phyloP scores from a whole-genome alignment of 2,888 invertebrate genomes.

The Diarsia brunnea region DNA sequence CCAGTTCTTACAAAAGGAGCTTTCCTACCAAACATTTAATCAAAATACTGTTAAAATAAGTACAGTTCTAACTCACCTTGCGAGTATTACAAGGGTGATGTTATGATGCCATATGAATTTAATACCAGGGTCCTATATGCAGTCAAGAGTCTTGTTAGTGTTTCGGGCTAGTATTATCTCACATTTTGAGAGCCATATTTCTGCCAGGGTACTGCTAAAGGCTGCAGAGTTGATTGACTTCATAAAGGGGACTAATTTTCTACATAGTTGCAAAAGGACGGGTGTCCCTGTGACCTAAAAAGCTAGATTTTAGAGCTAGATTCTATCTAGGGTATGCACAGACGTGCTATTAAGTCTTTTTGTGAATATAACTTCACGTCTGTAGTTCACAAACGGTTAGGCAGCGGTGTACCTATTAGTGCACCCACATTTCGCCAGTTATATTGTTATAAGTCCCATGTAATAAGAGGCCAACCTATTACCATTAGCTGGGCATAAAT shows the following conservation, averaged over 20 bases:
- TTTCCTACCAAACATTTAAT: background rate
- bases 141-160: background rate
- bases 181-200: constrained; percentile 28
- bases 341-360: background rate
- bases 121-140: background rate
- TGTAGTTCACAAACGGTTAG: too few species aligned
- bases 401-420: too few species aligned
- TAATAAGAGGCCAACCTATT: too few species aligned
- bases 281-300: background rate
- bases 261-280: constrained; percentile 6
- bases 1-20: background rate
- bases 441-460: too few species aligned
- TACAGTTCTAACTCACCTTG: background rate
- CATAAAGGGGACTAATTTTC: constrained; percentile 34
- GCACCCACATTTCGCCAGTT: too few species aligned
- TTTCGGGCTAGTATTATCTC: background rate
- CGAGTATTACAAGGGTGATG: background rate
- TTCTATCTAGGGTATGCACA: background rate
- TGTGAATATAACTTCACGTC: background rate
- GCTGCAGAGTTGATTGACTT: constrained; percentile 35
- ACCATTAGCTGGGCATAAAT: too few species aligned
- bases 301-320: constrained; percentile 9
- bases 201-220: constrained; percentile 9
- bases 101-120: background rate
- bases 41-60: background rate